Conservation (phyloP, 1,140 invertebrate species). For the Trichogramma pretiosum region DNA sequence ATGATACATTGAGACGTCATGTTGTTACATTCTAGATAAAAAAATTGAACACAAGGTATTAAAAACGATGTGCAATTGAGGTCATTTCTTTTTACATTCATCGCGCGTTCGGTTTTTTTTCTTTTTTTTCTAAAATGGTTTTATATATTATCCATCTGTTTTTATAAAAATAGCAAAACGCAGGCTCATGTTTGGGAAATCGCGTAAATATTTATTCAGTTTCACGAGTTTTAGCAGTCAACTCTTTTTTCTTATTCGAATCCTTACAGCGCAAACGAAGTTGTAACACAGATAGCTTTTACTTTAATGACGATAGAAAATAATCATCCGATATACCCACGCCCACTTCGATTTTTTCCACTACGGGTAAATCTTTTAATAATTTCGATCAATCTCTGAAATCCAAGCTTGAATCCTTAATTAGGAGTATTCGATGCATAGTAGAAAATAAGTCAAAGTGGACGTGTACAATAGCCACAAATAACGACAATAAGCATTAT, state of each 20-base stretch:
- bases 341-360: no score
- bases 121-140: background rate
- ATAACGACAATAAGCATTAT: constrained; percentile 15
- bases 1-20: no score
- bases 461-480: background rate
- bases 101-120: constrained; percentile 4
- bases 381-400: no score
- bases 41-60: no score
- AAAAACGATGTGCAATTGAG: no score
- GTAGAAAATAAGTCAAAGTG: constrained; percentile 6
- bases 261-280: constrained; percentile 6
- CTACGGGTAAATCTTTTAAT: no score
- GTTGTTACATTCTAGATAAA: no score
- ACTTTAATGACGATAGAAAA: constrained; percentile 5
- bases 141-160: background rate
- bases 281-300: constrained; percentile 15
- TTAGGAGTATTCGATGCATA: no score
- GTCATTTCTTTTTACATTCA: no score
- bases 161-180: constrained; percentile 20
- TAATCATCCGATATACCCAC: no score
- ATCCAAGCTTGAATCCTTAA: no score
- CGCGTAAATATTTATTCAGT: constrained; percentile 4
- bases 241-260: constrained; percentile 1
- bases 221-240: background rate
- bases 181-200: constrained; percentile 15